Base-by-base conservation (phyloP, 2,113 vertebrate species). In the Chelonoidis abingdonii region DNA sequence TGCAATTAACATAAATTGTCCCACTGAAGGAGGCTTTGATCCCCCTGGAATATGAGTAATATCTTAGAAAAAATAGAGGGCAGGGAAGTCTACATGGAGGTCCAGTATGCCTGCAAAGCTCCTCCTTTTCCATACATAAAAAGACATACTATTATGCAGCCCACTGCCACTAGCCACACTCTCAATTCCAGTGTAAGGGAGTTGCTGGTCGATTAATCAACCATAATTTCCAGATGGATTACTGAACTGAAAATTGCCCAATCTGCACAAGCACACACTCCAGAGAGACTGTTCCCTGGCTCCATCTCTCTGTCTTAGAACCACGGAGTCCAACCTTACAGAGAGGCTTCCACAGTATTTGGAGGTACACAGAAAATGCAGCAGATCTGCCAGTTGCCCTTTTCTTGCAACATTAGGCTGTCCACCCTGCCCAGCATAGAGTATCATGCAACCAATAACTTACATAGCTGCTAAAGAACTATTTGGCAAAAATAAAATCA, bases 111-210 rank as follows among this genome's bases (percentile, higher is more conserved):
- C 25, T 57, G 56, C 24, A 57, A 25, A 57, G 56, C 56, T 29
- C 47, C 17, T 31, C 44, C 8, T 49, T 22, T 87, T 17, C 54
- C 41, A 50, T 24, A 50, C 35, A 24, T 44, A n/a, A 53, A 44
- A 22, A 78, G 1, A 22, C 3, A 24, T 17, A 9, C 49, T 19
- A 3, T 2, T 7, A 10, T n/a, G 13, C 56, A 29, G 65, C 2
- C 41, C 27, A 56, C 19, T 10, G 16, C 62, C 56, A 57, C 25
- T 57, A 27, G 24, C 56, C 56, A 57, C 56, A 57, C 10, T 11
- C 25, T 27, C 10, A 57, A 69, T 8, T 21, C 38, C 16, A 2
- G 69, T 24, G 72, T 24, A n/a, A 57, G 53, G 31, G 25, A 57
- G 29, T 87, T 47, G 10, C 2, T 6, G 59, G 54, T 10, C n/a